Base-by-base conservation (phyloP, 2,113 vertebrate genomes). In the Antennarius striatus region DNA sequence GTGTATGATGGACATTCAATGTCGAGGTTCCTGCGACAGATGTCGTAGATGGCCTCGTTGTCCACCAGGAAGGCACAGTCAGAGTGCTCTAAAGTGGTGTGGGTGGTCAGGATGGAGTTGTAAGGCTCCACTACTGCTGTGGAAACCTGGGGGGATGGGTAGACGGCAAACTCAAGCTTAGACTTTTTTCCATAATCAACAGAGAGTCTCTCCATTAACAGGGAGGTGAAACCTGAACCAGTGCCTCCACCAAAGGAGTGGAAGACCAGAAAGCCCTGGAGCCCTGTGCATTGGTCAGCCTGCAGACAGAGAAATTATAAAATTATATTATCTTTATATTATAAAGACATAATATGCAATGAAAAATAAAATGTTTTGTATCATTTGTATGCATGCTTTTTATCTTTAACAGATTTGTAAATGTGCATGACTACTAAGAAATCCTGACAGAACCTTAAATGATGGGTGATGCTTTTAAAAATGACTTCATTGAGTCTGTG, bases 61-160 rank as follows among this genome's bases (percentile, higher is more conserved):
- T 95, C 93, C 36, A 94, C 93, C 91, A 94, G 93, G 86, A 95
- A 95, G 69, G 92, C 92, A 75, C 92, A 94, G 79, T 94, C 93
- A 0, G 93, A 94, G 88, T 95, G 93, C 82, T 95, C 94, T 76
- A 96, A 75, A 48, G 94, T 95, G 50, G 93, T 94, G 84, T 95
- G 94, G 8, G 94, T 95, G 59, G 94, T 95, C 68, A 95, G 84
- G 83, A 92, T 93, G 85, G 94, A 91, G 83, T 94, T 95, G 89
- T 93, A 93, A 65, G 93, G 93, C 73, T 93, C 92, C 10, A 93
- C 92, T 0, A 93, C 92, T 10, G 93, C 94, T 17, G 93, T 95
- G 65, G 94, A 93, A 10, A 93, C 89, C 70, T 92, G 91, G 8
- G 91, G 91, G 1, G 91, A 90, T 60, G 91, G 91, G 29, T 92